Base-by-base conservation (phyloP, 2,888 invertebrate species). In the Nipponacmea schrenckii region DNA sequence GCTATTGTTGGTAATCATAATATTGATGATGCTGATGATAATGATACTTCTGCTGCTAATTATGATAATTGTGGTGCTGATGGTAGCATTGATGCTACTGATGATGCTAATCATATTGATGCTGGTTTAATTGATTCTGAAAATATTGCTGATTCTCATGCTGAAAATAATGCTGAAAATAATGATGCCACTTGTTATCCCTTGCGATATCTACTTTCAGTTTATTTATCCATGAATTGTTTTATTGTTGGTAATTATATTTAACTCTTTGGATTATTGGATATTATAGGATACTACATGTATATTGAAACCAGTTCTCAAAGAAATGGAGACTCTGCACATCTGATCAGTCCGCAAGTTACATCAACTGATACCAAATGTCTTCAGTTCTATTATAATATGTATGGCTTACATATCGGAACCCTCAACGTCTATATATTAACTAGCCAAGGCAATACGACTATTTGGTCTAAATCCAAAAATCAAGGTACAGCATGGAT, bases 321-420 rank as follows among this genome's bases (percentile, higher is more conserved):
- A 8, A 71, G 77, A 67, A 69, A 68, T 31, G 80, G 80, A 20
- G 76, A 82, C 62, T 80, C 79, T 62, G 84, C 83, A 0, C 78
- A 80, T 50, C 76, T 84, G 10, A 77, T 82, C 56, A 80, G 81
- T 67, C 70, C 77, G 0, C 69, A 71, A 64, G 70, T 81, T 14
- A 73, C 75, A 5, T 31, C 73, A 7, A 74, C 74, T 0, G 27
- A 69, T 2, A 77, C 82, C 2, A 77, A 78, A 64, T 85, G 85
- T 74, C 69, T 85, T 69, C 78, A 62, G 45, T 85, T 85, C 77
- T 85, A 79, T 75, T 84, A 85, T 65, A 79, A 80, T 77, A 83
- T 83, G 84, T 76, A 78, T 65, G 83, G 83, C 1, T 27, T 24
- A 12, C 74, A 77, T 44, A 82, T 83, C 44, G 82, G 82, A 12